Evolutionary conservation across 2,113 vertebrate species (phyloP), one percentile per base, ranked within the genome.

Genomic region (Centropus unirufus): DNA sequence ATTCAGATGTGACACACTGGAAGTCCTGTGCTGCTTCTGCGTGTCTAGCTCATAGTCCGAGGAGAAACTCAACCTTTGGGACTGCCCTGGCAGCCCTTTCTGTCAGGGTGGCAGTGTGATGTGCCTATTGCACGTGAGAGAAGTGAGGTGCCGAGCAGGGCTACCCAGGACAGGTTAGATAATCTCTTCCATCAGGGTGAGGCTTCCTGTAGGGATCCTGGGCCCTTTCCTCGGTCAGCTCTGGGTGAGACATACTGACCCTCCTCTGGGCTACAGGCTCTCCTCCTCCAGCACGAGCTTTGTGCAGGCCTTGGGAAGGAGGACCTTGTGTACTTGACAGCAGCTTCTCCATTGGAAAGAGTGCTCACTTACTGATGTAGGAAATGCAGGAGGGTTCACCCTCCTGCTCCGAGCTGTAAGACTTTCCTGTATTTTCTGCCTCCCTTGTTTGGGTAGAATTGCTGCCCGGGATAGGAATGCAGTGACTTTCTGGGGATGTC

Each of bases 31-130:
- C 62, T 76, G 78, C 47, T 93, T 6, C 58, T 87, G 46, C 30
- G 1, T 16, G 23, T 76, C 59, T 36, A 46, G 63, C 36, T 51
- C 4, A 1, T 73, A 4, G 27, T 77, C 12, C 0, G 0, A 67
- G 49, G 27, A 79, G 51, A 57, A 32, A 26, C 51, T 59, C 47
- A 39, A 42, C 6, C 3, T 69, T 61, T 40, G 40, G 34, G 51
- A 22, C 30, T 90, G 49, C 54, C 18, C 23, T 40, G 12, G 58
- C 54, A 79, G 70, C 40, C 42, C 27, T 92, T 57, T 66, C 40
- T 21, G 4, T 40, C 29, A 42, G 39, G 27, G 7, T 3, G 1
- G 24, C 12, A 30, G 32, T 57, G 13, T 69, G 51, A 24, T 0
- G 0, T 86, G 46, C 14, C 40, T 69, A 0, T 58, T 57, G 68